Base-by-base conservation (phyloP, 2,888 invertebrate species). In the Noctua comes region DNA sequence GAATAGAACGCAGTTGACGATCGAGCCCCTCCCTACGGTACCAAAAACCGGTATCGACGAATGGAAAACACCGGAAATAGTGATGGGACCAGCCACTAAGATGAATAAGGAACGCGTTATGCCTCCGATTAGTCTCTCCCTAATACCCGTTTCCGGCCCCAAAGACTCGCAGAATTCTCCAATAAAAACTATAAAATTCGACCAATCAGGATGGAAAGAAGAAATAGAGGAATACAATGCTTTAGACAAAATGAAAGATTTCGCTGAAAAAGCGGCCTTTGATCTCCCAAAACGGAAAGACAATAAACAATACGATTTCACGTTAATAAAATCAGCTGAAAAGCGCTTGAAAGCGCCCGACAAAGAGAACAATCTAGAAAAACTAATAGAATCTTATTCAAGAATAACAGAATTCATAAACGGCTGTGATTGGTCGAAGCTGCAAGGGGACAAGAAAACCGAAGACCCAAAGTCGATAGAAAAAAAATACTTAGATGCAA, bases 181-280 rank as follows among this genome's bases (percentile, higher is more conserved):
- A 0, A 93, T 96, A 62, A 95, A 96, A 90, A 92, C 94, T 0
- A 85, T 95, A 24, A 94, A 92, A 83, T 92, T 93, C 74, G 94
- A 96, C 84, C 94, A 94, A 78, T 88, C 92, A 7, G 91, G 92
- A 2, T 95, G 95, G 94, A 95, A 94, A 79, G 94, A 94, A 57
- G 95, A 95, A 1, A 85, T 91, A 0, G 95, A 96, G 48, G 95
- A 97, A 89, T 97, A 97, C 85, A 97, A 97, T 82, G 97, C 97
- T 0, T 82, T 97, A 76, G 97, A 97, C 54, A 97, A 96, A 93
- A 97, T 97, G 96, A 96, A 96, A 86, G 95, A 96, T 78, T 97
- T 97, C 89, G 97, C 97, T 16, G 97, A 97, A 86, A 97, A 96
- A 83, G 96, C 96, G 0, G 95, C 97, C 0, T 96, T 97, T 77